Base-by-base conservation (phyloP, 2,113 vertebrate species). In the Osmerus eperlanus region DNA sequence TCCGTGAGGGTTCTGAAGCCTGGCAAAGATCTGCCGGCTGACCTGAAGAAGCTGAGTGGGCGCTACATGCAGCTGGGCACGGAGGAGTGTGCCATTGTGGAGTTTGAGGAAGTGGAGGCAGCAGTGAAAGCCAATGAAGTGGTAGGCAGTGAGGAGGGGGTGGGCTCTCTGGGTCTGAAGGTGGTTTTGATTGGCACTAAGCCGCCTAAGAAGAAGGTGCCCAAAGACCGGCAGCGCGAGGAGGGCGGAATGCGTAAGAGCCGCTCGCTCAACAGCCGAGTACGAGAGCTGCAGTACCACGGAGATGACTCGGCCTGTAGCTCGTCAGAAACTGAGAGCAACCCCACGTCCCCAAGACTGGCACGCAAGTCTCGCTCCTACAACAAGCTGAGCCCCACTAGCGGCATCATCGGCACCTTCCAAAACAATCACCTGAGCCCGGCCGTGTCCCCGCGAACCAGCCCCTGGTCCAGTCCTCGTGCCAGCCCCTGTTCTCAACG, bases 81-180 rank as follows among this genome's bases (percentile, higher is more conserved):
- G 0, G 94, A 97, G 55, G 95, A 97, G 66, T 99, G 97, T 1
- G 97, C 95, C 75, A 94, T 99, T 1, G 88, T 99, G 64, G 97
- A 99, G 79, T 99, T 96, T 2, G 97, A 99, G 87, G 97, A 99
- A 83, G 94, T 99, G 47, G 96, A 97, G 15, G 95, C 96, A 0
- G 96, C 97, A 0, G 75, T 98, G 2, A 94, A 70, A 70, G 97
- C 97, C 70, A 96, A 98, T 0, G 94, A 97, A 29, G 93, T 92
- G 5, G 91, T 94, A 70, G 83, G 87, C 12, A 28, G 83, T 0
- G 90, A 91, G 65, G 90, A 92, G 0, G 92, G 89, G 7, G 86
- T 91, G 13, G 76, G 89, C 19, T 69, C 74, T 0, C 86, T 88
- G 0, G 86, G 90, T 63, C 88, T 98, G 86, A 98, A 94, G 72